Base-by-base conservation (phyloP, 2,113 vertebrate genomes). In the Tichodroma muraria region DNA sequence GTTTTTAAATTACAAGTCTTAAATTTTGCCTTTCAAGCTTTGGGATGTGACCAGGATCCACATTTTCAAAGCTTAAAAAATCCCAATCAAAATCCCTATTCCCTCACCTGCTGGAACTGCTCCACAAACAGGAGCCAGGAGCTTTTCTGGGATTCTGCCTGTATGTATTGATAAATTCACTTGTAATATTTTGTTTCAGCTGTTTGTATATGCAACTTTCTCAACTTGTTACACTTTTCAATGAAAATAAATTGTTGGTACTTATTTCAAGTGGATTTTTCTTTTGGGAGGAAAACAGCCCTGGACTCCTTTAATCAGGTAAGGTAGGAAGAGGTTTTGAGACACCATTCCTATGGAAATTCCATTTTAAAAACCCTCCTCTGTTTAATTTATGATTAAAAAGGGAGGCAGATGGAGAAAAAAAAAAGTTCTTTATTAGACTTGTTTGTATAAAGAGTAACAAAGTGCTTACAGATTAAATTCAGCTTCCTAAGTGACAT, bases 401-500 rank as follows among this genome's bases (percentile, higher is more conserved):
- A 66, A 63, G 8, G 12, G 8, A 47, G 18, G 25, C 92, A 84
- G 27, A 2, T 93, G 96, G 95, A 91, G 93, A 86, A 86, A 95
- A 90, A 68, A 75, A 92, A 75, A 90, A 44, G n/a, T n/a, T 42
- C 45, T 97, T 95, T 95, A 95, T 96, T 96, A 92, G 33, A 79
- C 93, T 96, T 92, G 91, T 95, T 96, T 97, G 87, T 98, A 98
- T 97, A 97, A 98, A 98, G 97, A 98, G 97, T 98, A 97, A 98
- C 98, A 98, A 98, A 98, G 98, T 97, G 97, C 98, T 97, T 97
- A 96, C 30, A 94, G 97, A 88, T 73, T 91, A 44, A 89, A 90
- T 89, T 97, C 77, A 90, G 84, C 88, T 80, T 96, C 38, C 13
- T 95, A 91, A 76, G 35, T 91, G 66, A 95, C 78, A 85, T 81